Conservation (phyloP, 2,797 vertebrate species). For the Lacerta viridis region DNA sequence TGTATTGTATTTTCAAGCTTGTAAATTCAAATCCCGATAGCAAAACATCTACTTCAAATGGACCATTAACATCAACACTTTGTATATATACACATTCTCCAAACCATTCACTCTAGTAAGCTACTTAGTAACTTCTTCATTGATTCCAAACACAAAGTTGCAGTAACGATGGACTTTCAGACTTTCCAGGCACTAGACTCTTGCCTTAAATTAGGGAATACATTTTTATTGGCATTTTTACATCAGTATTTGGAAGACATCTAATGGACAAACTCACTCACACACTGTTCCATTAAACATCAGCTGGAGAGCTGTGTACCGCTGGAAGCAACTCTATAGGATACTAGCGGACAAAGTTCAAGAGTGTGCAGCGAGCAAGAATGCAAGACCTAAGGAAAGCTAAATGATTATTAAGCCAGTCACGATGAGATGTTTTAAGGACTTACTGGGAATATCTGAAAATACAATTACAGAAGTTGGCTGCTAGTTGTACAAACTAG, state of each 20-base stretch:
- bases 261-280: neutral
- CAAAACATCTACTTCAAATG: slow-evolving; percentile 32
- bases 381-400: neutral
- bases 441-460: neutral
- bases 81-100: neutral
- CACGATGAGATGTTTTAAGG: neutral
- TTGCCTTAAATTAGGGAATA: neutral
- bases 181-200: slow-evolving; percentile 6
- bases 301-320: neutral
- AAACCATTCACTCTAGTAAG: neutral
- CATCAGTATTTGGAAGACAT: slow-evolving; percentile 3
- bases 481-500: neutral
- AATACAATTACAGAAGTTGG: too few relatives aligned
- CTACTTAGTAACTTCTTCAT: slow-evolving; percentile 16
- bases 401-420: neutral
- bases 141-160: slow-evolving; percentile 24
- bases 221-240: slow-evolving; percentile 20
- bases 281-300: neutral
- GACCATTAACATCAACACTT: slow-evolving; percentile 17
- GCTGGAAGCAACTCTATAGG: neutral
- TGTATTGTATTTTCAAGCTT: slow-evolving; percentile 34
- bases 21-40: slow-evolving; percentile 30
- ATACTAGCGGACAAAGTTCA: neutral
- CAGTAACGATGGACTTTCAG: slow-evolving; percentile 8
- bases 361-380: neutral